These are phyloP conservation scores for Anas bernieri DNA, from an alignment of 2,797 vertebrate species.

Conservation along the genomic window DNA sequence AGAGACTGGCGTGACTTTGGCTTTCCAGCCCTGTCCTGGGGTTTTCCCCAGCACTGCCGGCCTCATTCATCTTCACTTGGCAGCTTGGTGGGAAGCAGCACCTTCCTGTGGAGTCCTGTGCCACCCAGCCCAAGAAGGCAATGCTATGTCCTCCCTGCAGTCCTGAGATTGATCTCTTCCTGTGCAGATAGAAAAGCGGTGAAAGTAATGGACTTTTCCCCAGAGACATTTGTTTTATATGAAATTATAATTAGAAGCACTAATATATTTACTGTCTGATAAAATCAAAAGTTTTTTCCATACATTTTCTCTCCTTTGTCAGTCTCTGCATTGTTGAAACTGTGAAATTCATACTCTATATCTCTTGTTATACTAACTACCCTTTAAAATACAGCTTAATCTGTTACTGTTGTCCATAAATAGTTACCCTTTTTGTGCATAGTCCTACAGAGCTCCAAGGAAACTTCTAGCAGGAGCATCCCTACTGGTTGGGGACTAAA, in stretches of 20 bases:
- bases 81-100: background rate
- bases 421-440: background rate
- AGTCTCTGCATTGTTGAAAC: background rate
- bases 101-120: background rate
- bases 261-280: background rate
- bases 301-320: background rate
- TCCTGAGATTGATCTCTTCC: background rate
- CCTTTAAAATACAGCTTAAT: background rate
- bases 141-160: background rate
- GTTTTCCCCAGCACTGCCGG: background rate
- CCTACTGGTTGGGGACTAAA: background rate
- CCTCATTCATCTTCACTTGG: background rate
- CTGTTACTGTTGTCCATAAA: background rate
- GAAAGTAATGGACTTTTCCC: background rate
- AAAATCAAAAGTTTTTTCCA: too few relatives aligned
- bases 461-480: rapidly evolving
- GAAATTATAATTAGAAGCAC: slow-evolving; percentile 4
- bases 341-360: background rate
- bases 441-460: background rate
- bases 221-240: background rate
- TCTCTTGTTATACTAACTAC: background rate
- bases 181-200: background rate
- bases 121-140: background rate
- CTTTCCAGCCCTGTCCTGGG: background rate
- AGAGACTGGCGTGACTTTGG: background rate